phyloP scores from a whole-genome alignment of 2,888 invertebrate genomes.

The Choreutis nemorana region DNA sequence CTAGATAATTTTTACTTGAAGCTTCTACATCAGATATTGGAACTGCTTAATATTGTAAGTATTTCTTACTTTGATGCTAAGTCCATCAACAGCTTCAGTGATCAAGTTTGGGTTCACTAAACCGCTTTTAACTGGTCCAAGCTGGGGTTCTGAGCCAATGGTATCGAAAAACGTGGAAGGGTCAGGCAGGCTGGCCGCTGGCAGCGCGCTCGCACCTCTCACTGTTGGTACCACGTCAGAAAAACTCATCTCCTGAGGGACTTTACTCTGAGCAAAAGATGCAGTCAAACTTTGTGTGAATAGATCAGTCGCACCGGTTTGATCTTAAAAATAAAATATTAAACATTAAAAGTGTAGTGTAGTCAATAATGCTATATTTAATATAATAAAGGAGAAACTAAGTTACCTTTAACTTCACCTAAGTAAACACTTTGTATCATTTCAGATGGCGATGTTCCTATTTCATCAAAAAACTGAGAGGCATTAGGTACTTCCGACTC shows the following conservation, averaged over 20 bases:
- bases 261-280: constrained; percentile 32
- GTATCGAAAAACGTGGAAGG: constrained; percentile 60
- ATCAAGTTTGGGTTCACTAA: constrained; percentile 28
- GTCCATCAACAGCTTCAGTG: constrained; percentile 43
- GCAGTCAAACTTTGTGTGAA: constrained; percentile 33
- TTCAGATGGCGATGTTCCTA: constrained; percentile 52
- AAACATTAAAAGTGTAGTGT: constrained; percentile 1
- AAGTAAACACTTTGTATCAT: constrained; percentile 58
- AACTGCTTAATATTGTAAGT: too few species aligned
- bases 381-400: not conserved
- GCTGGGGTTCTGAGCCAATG: constrained; percentile 46
- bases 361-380: not conserved
- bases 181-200: constrained; percentile 48
- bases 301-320: constrained; percentile 23
- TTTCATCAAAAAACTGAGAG: constrained; percentile 59
- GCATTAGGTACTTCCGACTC: constrained; percentile 45
- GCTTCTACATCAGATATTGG: too few species aligned
- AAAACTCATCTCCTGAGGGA: constrained; percentile 33
- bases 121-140: constrained; percentile 28
- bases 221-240: constrained; percentile 41
- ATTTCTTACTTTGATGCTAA: constrained; percentile 40
- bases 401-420: constrained; percentile 39
- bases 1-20: too few species aligned
- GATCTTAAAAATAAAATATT: constrained; percentile 15
- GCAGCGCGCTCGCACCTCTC: constrained; percentile 35